phyloP scores from a whole-genome alignment of 1,140 invertebrate species.

The Leptinotarsa lineolata region DNA sequence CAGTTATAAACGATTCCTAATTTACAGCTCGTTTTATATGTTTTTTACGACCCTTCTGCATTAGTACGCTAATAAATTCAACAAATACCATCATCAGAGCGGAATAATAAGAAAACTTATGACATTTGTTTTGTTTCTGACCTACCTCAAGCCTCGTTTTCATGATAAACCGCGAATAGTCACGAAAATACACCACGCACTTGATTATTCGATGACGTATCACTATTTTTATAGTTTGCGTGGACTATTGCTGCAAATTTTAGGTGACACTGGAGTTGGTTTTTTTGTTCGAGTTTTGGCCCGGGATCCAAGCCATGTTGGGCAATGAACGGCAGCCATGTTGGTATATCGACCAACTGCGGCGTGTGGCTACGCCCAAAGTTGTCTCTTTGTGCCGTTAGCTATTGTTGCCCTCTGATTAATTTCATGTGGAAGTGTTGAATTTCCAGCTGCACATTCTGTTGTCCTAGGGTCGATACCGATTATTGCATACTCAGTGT shows the following conservation, averaged over 20 bases:
- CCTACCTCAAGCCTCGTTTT: constrained; percentile 34
- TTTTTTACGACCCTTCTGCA: not conserved
- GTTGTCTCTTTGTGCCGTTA: constrained; percentile 37
- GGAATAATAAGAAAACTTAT: constrained; percentile 14
- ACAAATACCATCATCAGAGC: constrained; percentile 1
- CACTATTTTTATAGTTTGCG: constrained; percentile 31
- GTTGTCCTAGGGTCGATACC: not conserved
- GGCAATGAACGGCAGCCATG: constrained; percentile 37
- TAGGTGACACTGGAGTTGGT: constrained; percentile 36
- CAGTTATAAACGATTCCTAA: constrained; percentile 5
- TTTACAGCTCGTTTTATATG: constrained; percentile 1
- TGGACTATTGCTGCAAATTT: constrained; percentile 36
- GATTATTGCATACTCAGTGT: not conserved
- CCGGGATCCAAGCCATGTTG: constrained; percentile 38
- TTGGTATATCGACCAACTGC: constrained; percentile 45
- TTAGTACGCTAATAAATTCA: not conserved
- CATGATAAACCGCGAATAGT: constrained; percentile 4
- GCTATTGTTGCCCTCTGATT: constrained; percentile 34
- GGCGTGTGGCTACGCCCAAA: constrained; percentile 39
- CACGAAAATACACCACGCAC: constrained; percentile 34
- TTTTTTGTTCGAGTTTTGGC: constrained; percentile 38
- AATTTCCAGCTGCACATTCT: not conserved
- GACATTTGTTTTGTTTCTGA: constrained; percentile 37
- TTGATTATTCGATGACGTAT: constrained; percentile 12
- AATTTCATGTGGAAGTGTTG: not conserved